Base-by-base conservation (phyloP, 2,888 invertebrate genomes). In the Nephrocerus scutellatus region DNA sequence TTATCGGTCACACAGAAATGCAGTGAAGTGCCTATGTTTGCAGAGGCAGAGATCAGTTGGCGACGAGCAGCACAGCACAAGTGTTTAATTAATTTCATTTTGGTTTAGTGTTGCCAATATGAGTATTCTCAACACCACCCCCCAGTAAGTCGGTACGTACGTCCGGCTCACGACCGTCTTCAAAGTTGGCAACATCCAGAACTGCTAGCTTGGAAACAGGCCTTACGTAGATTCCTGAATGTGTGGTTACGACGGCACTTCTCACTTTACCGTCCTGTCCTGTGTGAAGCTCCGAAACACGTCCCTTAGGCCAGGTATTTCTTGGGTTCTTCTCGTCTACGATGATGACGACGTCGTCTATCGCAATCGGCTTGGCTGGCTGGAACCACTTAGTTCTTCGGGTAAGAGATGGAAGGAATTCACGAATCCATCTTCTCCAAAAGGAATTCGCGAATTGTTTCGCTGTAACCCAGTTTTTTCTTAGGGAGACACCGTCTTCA, bases 391-490 rank as follows among this genome's bases (percentile, higher is more conserved):
- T 40, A 2, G 41, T 30, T 8, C 51, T 32, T 3, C 40, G 32
- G 2, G 42, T 25, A 9, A 54, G 30, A 1, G 39, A 45, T 9
- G 54, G 52, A 1, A 55, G 33, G 34, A 53, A 54, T 28, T 21
- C 30, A 20, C 50, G 49, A 50, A 44, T 24, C 44, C 43, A 46
- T 23, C 38, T 39, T 9, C 43, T 41, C 43, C 50, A 48, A 35
- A 49, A 47, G 15, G 15, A 26, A 16, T 49, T 41, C 2, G 43
- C 47, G 16, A 39, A 40, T 30, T 45, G 43, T 29, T 47, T 44
- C 26, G 41, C 38, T 18, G 8, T 41, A 24, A 33, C 24, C 44
- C 47, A 46, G 21, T 32, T 44, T 35, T 46, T 37, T 30, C 39
- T 44, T n/a, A 45, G 30, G 15, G 35, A 30, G 25, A 32, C 12